A percentile compares a stretch with the other conserved stretches of the same genome.
These are phyloP conservation scores for Syndactyla subalaris DNA, from an alignment of 2,797 vertebrate genomes.

Conservation along the genomic window DNA sequence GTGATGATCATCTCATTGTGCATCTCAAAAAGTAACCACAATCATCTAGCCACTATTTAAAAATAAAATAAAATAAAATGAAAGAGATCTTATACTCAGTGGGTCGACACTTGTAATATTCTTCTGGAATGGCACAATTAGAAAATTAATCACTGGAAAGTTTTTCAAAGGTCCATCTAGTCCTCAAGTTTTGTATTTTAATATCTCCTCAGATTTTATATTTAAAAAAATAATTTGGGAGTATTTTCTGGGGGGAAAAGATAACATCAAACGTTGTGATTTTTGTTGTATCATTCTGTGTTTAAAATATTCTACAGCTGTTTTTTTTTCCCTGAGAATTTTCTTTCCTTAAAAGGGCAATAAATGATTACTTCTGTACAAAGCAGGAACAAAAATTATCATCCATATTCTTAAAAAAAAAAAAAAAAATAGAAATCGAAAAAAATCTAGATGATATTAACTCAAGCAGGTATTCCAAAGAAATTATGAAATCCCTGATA, in stretches of 20 bases:
- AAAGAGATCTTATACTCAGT: background rate
- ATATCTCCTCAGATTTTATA: background rate
- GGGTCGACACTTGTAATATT: fast-evolving
- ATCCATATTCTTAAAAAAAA: background rate
- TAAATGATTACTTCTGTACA: background rate
- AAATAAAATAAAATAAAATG: background rate
- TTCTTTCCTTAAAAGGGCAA: background rate
- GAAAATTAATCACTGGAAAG: background rate
- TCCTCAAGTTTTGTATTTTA: background rate
- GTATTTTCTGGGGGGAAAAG: background rate
- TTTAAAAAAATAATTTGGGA: background rate
- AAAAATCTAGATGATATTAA: background rate
- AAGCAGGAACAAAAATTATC: background rate
- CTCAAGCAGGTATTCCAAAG: background rate
- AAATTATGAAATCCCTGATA: slow-evolving; percentile 27
- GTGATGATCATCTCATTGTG: background rate
- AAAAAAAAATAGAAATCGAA: background rate
- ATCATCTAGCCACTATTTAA: background rate
- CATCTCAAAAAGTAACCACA: background rate
- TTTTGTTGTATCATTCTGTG: background rate
- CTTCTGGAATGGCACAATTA: background rate
- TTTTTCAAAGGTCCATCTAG: background rate
- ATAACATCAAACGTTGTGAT: background rate
- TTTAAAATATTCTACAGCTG: background rate
- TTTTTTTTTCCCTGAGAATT: background rate